Evolutionary conservation across 2,888 invertebrate genomes (phyloP).

Genomic region (Platerodrilus igneus): DNA sequence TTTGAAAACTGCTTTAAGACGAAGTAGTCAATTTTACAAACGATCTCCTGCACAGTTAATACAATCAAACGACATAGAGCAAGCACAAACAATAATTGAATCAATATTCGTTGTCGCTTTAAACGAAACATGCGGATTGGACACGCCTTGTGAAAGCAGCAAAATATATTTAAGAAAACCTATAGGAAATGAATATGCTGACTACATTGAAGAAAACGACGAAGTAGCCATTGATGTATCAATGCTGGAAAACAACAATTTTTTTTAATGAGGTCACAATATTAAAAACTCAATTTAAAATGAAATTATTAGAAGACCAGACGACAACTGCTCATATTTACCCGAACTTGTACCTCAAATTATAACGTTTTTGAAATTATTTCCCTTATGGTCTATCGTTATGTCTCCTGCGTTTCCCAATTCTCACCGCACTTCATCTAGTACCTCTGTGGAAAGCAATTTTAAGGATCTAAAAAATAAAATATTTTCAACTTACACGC

Average conservation of each 20-base stretch:
- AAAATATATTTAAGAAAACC: conserved; percentile 10
- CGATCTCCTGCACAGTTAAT: conserved; percentile 11
- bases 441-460: conserved; percentile 21
- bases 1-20: conserved; percentile 11
- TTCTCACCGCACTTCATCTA: conserved; percentile 10
- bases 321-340: conserved; percentile 20
- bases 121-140: conserved; percentile 12
- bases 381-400: conserved; percentile 18
- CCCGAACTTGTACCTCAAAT: conserved; percentile 16
- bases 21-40: conserved; percentile 10
- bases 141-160: conserved; percentile 7
- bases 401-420: conserved; percentile 17
- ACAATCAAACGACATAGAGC: conserved; percentile 1
- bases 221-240: too few relatives aligned
- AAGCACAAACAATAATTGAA: conserved; percentile 3
- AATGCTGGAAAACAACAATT: neutral
- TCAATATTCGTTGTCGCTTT: conserved; percentile 11
- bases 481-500: conserved; percentile 12
- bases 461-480: conserved; percentile 20
- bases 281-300: conserved; percentile 6
- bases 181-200: conserved; percentile 12
- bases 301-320: conserved; percentile 10
- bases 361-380: conserved; percentile 14
- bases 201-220: conserved; percentile 4
- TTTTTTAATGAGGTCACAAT: neutral